Base-by-base conservation (phyloP, 2,113 vertebrate genomes). In the Nothobranchius furzeri region DNA sequence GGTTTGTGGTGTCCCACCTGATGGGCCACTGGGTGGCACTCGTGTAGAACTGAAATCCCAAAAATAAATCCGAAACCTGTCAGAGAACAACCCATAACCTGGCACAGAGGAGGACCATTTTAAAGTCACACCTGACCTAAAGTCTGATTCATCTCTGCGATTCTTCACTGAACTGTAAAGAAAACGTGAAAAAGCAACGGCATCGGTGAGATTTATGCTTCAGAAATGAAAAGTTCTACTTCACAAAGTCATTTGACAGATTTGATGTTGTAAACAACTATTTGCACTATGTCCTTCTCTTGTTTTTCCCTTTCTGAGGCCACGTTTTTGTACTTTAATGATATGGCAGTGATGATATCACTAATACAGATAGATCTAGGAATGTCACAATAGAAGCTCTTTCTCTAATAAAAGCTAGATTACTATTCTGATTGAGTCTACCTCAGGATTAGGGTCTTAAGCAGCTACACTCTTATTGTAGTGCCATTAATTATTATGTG, bases 1-100 rank as follows among this genome's bases (percentile, higher is more conserved):
- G 88, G 70, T 84, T 84, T 9, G 47, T 92, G 24, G 3, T 80
- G 58, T 81, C 86, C 42, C 57, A 91, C 73, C 72, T 92, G 43
- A 60, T 89, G n/a, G 83, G 86, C 43, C 70, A 82, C 74, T 91
- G 85, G 87, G 40, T 68, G 54, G 71, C 63, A n/a, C 43, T 78
- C 43, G 52, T 89, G 79, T 91, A 89, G 12, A 76, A 62, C 54
- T 54, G 64, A 56, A n/a, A 51, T 56, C 42, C 48, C 17, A 6
- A 43, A 57, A 48, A 64, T n/a, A 36, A 12, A 56, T 4, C 54
- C 30, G 4, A 61, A n/a, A 37, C 37, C 3, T 40, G 4, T 40
- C 36, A 36, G 3, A 45, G 9, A 24, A 52, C 9, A 61, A 64
- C 42, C 43, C 25, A 36, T 9, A 17, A 56, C 55, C 43, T 50